Evolutionary conservation across 2,113 vertebrate species (phyloP).

Genomic region (Eulemur macaco): DNA sequence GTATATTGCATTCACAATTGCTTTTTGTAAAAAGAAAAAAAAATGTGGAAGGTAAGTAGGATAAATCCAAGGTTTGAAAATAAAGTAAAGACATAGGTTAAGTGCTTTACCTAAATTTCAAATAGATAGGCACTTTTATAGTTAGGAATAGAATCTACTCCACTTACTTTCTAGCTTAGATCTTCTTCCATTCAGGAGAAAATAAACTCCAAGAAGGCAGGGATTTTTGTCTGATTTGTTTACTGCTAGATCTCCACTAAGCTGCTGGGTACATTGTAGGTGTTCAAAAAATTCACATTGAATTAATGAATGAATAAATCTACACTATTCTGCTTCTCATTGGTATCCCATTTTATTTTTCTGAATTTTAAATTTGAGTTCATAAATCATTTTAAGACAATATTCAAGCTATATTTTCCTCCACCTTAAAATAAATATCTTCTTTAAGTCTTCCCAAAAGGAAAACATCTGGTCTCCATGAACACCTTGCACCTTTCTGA

Average conservation of each 20-base stretch:
- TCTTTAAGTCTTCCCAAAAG: not conserved
- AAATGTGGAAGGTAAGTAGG: not conserved
- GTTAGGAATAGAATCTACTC: not conserved
- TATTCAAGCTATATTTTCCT: not conserved
- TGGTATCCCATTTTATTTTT: not conserved
- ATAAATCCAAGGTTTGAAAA: not conserved
- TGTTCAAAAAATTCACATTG: not conserved
- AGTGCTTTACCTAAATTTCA: not conserved
- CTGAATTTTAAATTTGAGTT: constrained; percentile 26
- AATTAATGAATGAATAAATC: not conserved
- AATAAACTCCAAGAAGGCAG: not conserved
- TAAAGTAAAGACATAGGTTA: not conserved
- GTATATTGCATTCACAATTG: not conserved
- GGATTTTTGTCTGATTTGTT: not conserved
- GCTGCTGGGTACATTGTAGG: not conserved
- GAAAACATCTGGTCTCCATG: not conserved
- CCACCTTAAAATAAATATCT: not conserved
- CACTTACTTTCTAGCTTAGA: not conserved
- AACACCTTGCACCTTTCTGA: not conserved
- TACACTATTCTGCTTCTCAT: not conserved
- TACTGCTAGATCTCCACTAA: not conserved
- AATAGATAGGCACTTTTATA: not conserved
- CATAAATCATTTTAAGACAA: not conserved
- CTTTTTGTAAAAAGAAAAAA: not conserved
- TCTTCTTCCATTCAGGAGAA: not conserved